Conservation (phyloP, 2,797 vertebrate genomes). For the Manis javanica region DNA sequence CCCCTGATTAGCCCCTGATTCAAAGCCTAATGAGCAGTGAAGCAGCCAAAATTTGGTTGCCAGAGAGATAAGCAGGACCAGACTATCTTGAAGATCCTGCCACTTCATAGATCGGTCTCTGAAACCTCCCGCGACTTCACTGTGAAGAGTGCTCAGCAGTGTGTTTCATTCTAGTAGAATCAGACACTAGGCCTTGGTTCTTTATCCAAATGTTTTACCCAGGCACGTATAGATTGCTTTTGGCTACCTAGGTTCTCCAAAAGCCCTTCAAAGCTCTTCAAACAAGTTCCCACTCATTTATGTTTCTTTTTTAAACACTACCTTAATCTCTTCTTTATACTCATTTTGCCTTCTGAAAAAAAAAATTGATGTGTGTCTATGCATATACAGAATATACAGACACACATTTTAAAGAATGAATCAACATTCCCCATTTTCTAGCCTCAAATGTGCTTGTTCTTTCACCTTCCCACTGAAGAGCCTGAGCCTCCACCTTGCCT, state of each 20-base stretch:
- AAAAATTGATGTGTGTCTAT: neutral
- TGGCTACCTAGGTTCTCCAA: neutral
- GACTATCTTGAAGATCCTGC: neutral
- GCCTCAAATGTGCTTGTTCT: neutral
- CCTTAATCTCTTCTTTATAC: neutral
- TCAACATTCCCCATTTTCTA: neutral
- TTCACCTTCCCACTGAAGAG: slow-evolving; percentile 29
- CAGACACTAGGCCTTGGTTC: neutral
- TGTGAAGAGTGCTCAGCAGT: neutral
- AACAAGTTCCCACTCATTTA: neutral
- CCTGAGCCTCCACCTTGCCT: neutral
- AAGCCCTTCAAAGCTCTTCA: neutral
- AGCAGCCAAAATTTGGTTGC: slow-evolving; percentile 28
- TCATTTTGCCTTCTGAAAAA: neutral
- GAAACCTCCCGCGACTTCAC: neutral
- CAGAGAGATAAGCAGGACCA: neutral
- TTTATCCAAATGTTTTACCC: neutral
- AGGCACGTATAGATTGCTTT: neutral
- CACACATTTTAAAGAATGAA: neutral
- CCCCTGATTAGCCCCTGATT: neutral
- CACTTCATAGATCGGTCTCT: neutral
- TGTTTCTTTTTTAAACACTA: neutral
- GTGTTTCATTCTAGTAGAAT: neutral
- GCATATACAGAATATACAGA: neutral
- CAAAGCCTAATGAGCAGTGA: slow-evolving; percentile 31